Percentiles rank a stretch among this genome's conserved stretches.
Evolutionary conservation across 1,140 invertebrate species (phyloP).

Genomic region (Babylonia areolata): DNA sequence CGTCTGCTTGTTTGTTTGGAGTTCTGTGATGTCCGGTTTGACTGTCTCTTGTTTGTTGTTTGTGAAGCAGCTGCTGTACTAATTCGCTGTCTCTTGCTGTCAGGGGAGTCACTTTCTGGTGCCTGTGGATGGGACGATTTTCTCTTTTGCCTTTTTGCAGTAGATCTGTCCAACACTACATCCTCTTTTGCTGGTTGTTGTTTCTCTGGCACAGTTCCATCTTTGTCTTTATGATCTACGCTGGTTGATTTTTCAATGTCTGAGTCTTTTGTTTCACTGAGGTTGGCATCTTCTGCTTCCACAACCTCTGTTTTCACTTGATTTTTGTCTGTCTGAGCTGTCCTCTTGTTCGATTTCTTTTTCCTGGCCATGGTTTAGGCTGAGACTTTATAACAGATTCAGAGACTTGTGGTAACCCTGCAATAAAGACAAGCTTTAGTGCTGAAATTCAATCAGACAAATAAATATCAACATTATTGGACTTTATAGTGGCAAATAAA

Average conservation of each 20-base stretch:
- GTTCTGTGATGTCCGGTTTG: background rate
- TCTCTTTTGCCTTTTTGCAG: background rate
- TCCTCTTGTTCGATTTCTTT: background rate
- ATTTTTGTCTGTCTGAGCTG: background rate
- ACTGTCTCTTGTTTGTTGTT: background rate
- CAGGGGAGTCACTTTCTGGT: background rate
- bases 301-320: background rate
- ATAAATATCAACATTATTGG: too few species aligned
- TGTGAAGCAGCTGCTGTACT: background rate
- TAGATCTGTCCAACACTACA: background rate
- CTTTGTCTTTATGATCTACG: background rate
- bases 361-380: background rate
- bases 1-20: background rate
- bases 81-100: background rate
- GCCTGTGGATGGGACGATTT: background rate
- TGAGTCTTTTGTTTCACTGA: background rate
- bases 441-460: too few species aligned
- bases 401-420: too few species aligned
- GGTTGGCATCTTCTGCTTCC: background rate
- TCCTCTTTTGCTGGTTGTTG: background rate
- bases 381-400: too few species aligned
- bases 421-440: too few species aligned
- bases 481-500: too few species aligned
- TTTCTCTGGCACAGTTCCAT: background rate
- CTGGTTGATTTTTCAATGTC: background rate